Evolutionary conservation across 2,113 vertebrate genomes (phyloP).

Genomic region (Tachycineta bicolor): DNA sequence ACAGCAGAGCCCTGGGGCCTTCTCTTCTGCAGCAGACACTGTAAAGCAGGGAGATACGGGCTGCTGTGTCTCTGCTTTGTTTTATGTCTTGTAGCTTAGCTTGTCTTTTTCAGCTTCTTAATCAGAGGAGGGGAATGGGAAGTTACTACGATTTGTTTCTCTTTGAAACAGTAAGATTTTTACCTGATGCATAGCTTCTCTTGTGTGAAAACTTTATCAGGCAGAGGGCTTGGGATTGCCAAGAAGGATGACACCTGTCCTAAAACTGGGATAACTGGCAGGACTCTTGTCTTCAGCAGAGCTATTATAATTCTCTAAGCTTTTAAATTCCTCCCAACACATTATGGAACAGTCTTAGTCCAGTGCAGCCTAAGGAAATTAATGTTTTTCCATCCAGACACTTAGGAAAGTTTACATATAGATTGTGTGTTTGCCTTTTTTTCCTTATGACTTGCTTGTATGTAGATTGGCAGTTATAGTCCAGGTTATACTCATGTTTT

Average conservation of each 20-base stretch:
- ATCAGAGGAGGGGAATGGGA: neutral
- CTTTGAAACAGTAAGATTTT: neutral
- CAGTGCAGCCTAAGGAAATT: neutral
- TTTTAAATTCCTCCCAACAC: neutral
- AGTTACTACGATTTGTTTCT: rapidly evolving
- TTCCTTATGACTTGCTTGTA: neutral
- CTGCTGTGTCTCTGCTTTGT: neutral
- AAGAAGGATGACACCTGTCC: neutral
- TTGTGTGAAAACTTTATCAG: neutral
- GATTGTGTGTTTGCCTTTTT: neutral
- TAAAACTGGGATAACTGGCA: neutral
- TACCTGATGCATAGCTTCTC: neutral
- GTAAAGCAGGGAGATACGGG: rapidly evolving
- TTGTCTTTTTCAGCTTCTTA: neutral
- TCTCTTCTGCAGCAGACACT: neutral
- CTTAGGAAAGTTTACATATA: neutral
- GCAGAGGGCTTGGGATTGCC: neutral
- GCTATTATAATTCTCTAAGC: neutral
- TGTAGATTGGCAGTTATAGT: neutral
- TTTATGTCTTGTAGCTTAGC: neutral
- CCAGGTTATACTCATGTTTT: neutral
- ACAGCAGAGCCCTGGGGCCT: neutral
- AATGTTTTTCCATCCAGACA: neutral
- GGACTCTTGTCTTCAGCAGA: neutral
- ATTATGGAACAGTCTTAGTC: neutral